phyloP scores from a whole-genome alignment of 30 jellyfish, hydroid and myxozoan species.

The Aurelia sp. region DNA sequence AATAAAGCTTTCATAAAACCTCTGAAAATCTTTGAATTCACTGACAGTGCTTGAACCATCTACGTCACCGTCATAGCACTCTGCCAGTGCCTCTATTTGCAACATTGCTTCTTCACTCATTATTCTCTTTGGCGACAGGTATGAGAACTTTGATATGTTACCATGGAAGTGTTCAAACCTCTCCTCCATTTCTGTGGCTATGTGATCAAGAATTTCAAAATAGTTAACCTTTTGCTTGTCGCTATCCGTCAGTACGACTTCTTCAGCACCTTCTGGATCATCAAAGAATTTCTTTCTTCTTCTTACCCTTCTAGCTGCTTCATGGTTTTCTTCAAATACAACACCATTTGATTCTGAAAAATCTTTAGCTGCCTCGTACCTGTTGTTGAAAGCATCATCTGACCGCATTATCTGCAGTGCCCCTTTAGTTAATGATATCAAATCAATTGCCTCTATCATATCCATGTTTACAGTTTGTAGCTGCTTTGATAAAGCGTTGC shows the following conservation, averaged over 20 bases:
- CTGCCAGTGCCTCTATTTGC: constrained; percentile 8
- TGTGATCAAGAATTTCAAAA: not conserved
- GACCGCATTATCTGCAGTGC: constrained; percentile 4
- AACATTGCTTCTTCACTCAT: constrained; percentile 7
- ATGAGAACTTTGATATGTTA: constrained; percentile 1
- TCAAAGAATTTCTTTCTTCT: constrained; percentile 16
- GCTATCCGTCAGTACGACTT: not conserved
- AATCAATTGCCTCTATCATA: constrained; percentile 9
- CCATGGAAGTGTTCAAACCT: constrained; percentile 20
- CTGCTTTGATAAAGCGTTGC: constrained; percentile 5
- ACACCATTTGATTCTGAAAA: not conserved
- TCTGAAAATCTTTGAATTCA: constrained; percentile 12
- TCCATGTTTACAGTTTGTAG: constrained; percentile 3
- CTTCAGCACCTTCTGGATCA: constrained; percentile 1
- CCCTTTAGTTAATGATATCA: constrained; percentile 6
- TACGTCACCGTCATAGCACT: not conserved
- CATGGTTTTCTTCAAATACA: constrained; percentile 12
- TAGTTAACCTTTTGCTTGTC: not conserved
- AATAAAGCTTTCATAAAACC: not conserved
- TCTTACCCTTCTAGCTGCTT: constrained; percentile 10
- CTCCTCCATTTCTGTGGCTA: constrained; percentile 9
- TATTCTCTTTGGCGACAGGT: not conserved
- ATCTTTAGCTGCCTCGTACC: not conserved
- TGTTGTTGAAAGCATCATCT: constrained; percentile 4
- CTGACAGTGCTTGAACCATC: constrained; percentile 9